These are phyloP conservation scores for Xyliphius kryptos DNA, from an alignment of 2,113 vertebrate species.

Conservation along the genomic window DNA sequence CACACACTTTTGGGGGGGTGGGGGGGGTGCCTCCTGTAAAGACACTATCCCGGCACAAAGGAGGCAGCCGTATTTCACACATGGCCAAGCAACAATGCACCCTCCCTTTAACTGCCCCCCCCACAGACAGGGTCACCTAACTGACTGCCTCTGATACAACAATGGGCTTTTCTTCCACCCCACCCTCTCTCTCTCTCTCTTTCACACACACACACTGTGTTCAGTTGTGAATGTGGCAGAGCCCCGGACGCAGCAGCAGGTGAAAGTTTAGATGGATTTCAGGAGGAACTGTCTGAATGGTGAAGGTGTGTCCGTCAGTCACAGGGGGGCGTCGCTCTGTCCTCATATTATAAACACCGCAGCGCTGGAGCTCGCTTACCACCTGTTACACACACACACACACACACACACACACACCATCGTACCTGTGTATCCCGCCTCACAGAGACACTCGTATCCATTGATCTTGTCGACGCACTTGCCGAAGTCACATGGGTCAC, in stretches of 20 bases:
- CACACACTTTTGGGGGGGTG: too few relatives aligned
- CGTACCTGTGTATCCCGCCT: constrained; percentile 83
- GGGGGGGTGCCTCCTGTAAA: constrained; percentile 14
- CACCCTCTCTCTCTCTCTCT: too few relatives aligned
- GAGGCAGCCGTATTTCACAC: constrained; percentile 65
- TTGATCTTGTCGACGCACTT: constrained; percentile 91
- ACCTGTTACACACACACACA: constrained; percentile 32
- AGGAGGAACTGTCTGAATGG: too few relatives aligned
- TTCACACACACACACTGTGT: too few relatives aligned
- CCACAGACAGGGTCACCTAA: too few relatives aligned
- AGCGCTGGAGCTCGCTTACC: constrained; percentile 23
- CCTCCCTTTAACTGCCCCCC: too few relatives aligned
- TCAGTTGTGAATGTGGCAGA: too few relatives aligned
- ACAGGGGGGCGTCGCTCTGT: constrained; percentile 21
- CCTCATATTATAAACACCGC: constrained; percentile 23
- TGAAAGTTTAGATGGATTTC: too few relatives aligned
- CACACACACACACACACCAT: constrained; percentile 8
- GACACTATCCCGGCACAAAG: constrained; percentile 32
- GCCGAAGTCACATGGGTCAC: constrained; percentile 82
- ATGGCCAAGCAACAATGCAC: constrained; percentile 62
- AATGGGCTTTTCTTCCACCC: too few relatives aligned
- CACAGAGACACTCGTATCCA: constrained; percentile 83
- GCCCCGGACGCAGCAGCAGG: too few relatives aligned
- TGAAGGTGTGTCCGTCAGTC: background rate
- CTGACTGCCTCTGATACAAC: too few relatives aligned